Evolutionary conservation across 2,797 vertebrate genomes (phyloP), one percentile per base, ranked within the genome.

Genomic region (Amazona ochrocephala): DNA sequence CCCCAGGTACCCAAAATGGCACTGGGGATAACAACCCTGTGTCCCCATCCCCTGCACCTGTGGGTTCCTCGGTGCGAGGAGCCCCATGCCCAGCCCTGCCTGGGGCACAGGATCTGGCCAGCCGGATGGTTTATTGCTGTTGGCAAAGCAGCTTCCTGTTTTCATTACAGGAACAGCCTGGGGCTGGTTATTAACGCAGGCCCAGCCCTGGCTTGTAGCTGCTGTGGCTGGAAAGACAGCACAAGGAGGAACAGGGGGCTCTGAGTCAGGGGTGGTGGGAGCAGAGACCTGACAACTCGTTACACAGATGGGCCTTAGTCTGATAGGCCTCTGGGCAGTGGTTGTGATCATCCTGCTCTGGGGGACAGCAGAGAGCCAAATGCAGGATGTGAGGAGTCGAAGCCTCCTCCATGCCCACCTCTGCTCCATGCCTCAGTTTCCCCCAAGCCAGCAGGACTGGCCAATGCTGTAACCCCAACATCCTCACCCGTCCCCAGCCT

Each of bases 121-220:
- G 13, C 39, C 4, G 2, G 8, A n/a, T 10, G 9, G n/a, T 74
- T 84, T 90, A 44, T 90, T 90, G 68, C 68, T 90, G 47, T 80
- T 91, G 89, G 89, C 89, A 62, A 8, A 18, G 62, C 22, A 1
- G 4, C 42, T 91, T 86, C 89, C 82, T 91, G 89, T 91, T 91
- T 90, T 90, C 66, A 22, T 24, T 8, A 6, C 58, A 20, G n/a
- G 12, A 84, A 19, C 66, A 21, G 44, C 44, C 60, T 7, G 4
- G 17, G 60, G 44, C 42, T 37, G 41, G 30, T 37, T 42, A 6
- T 34, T 24, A 47, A 61, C 24, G 1, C 1, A 29, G 53, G 29
- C 34, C 42, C 12, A 11, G 48, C 44, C 45, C 56, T 8, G 54
- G 29, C 8, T 48, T 32, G 61, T 5, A 10, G 22, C 34, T 44